These are phyloP conservation scores for Falco biarmicus DNA, from an alignment of 2,797 vertebrate genomes.

Conservation along the genomic window DNA sequence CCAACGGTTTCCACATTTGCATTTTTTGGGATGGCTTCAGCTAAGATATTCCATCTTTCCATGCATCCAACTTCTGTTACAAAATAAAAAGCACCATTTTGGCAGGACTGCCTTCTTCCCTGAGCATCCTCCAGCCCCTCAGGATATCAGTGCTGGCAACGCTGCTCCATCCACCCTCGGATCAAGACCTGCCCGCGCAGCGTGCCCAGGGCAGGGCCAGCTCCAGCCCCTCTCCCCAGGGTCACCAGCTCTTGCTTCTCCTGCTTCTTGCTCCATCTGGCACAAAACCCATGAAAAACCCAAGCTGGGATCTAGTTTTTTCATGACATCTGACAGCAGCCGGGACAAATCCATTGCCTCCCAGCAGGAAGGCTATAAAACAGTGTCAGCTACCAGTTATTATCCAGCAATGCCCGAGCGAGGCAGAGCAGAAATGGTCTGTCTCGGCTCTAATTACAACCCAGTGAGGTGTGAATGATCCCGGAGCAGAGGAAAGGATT, in stretches of 20 bases:
- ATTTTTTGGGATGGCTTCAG: not conserved
- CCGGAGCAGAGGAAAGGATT: not conserved
- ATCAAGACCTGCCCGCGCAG: not conserved
- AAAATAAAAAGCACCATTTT: not conserved
- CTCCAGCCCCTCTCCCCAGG: not conserved
- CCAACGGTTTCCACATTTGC: not conserved
- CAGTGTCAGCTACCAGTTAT: not conserved
- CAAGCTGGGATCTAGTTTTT: not conserved
- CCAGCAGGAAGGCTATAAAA: conserved; percentile 1
- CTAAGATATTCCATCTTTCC: not conserved
- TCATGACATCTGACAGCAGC: not conserved
- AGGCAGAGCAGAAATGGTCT: not conserved
- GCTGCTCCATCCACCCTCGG: accelerated
- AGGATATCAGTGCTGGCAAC: not conserved
- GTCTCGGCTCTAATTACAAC: not conserved
- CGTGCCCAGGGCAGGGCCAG: not conserved
- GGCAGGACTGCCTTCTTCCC: not conserved
- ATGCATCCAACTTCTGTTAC: not conserved
- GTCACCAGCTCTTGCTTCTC: not conserved
- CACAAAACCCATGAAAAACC: not conserved
- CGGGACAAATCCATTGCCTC: conserved; percentile 5
- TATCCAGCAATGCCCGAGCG: not conserved
- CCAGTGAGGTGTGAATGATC: not conserved
- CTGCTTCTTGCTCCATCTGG: not conserved
- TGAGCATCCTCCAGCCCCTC: not conserved